Conservation (phyloP, 2,797 vertebrate genomes). For the Oryzias sinensis region DNA sequence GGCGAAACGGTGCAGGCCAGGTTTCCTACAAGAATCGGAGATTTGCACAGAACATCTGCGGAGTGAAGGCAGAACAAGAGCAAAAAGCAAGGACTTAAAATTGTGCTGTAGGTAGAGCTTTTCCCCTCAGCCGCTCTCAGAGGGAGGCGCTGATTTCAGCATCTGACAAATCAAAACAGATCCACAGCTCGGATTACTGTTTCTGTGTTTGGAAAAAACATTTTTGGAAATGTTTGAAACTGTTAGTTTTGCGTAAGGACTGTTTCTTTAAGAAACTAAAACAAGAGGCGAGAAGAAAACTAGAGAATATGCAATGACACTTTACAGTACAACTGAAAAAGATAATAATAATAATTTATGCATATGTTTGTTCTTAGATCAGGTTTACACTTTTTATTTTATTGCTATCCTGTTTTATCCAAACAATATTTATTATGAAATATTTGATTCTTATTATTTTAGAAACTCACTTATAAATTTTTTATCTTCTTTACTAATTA, state of each 20-base stretch:
- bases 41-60: conserved; percentile 58
- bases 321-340: background rate
- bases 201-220: conserved; percentile 5
- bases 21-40: conserved; percentile 67
- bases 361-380: background rate
- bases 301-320: background rate
- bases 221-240: conserved; percentile 7
- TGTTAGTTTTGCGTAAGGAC: background rate
- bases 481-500: background rate
- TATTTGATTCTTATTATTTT: background rate
- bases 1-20: conserved; percentile 68
- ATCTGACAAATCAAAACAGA: conserved; percentile 35
- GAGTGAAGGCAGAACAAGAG: conserved; percentile 50
- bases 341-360: background rate
- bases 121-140: conserved; percentile 31
- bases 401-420: too few species aligned
- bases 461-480: background rate
- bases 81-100: conserved; percentile 67
- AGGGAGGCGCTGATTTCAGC: conserved; percentile 45
- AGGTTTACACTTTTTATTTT: too few species aligned
- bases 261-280: conserved; percentile 3
- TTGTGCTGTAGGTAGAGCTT: conserved; percentile 57
- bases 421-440: too few species aligned
- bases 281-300: background rate
- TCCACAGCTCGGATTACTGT: conserved; percentile 37